Evolutionary conservation across 2,113 vertebrate genomes (phyloP).

Genomic region (Lophura nycthemera): DNA sequence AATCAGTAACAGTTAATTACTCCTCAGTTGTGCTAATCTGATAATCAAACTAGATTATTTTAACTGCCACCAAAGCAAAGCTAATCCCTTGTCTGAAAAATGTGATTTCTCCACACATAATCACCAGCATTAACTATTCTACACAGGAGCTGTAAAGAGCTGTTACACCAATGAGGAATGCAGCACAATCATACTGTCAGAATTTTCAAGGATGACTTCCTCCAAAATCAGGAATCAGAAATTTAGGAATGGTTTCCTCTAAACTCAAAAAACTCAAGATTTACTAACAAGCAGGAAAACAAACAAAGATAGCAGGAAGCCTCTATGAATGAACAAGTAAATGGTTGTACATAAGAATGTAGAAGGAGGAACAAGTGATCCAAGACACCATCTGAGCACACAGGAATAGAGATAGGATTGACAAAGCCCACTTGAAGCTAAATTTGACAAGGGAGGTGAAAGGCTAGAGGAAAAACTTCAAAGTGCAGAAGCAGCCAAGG

Average conservation of each 20-base stretch:
- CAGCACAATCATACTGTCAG: not conserved
- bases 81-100: not conserved
- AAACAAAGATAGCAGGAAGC: not conserved
- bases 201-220: not conserved
- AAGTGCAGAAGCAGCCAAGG: not conserved
- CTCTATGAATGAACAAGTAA: not conserved
- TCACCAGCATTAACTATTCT: fast-evolving
- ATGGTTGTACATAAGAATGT: not conserved
- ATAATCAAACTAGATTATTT: not conserved
- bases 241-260: not conserved
- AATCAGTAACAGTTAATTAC: not conserved
- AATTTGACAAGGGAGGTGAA: not conserved
- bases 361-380: not conserved
- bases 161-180: not conserved
- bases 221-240: not conserved
- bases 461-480: not conserved
- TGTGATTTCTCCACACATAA: not conserved
- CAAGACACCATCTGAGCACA: not conserved
- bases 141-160: not conserved
- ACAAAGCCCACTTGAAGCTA: not conserved
- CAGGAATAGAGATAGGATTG: not conserved
- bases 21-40: not conserved
- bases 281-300: not conserved
- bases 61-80: not conserved
- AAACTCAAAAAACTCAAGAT: not conserved